Conservation (phyloP, 2,888 invertebrate species). For the Paralinhomoeus sp. region DNA sequence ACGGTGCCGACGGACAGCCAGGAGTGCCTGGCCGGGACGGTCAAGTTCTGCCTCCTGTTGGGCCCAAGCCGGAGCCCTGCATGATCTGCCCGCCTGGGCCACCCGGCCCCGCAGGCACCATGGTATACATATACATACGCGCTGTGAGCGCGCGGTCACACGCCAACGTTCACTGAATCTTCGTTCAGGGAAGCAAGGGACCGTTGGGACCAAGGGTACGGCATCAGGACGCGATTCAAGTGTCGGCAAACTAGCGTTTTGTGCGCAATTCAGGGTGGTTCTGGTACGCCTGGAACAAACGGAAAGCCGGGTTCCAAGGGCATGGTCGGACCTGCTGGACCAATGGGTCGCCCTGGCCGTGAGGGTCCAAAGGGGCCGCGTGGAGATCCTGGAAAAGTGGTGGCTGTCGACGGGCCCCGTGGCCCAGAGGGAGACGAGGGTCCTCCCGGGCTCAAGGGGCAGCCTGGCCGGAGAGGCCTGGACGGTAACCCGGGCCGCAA, state of each 20-base stretch:
- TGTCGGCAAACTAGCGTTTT: too few species aligned
- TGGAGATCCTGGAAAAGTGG: conserved; percentile 14
- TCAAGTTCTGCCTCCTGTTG: conserved; percentile 4
- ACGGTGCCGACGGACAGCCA: not conserved
- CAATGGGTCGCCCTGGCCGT: conserved; percentile 13
- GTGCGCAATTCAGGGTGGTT: conserved; percentile 10
- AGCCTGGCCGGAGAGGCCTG: conserved; percentile 11
- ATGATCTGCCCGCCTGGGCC: conserved; percentile 22
- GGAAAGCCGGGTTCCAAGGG: conserved; percentile 21
- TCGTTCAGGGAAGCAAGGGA: conserved; percentile 19
- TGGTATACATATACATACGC: too few species aligned
- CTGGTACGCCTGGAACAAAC: conserved; percentile 18
- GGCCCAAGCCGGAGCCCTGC: conserved; percentile 15
- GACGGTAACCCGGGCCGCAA: conserved; percentile 8
- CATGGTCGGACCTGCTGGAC: conserved; percentile 22
- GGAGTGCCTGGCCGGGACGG: conserved; percentile 6
- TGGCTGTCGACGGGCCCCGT: conserved; percentile 14
- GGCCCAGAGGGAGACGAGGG: conserved; percentile 13
- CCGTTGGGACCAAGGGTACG: conserved; percentile 6
- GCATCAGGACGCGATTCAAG: too few species aligned
- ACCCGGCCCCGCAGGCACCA: conserved; percentile 14
- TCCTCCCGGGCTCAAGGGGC: conserved; percentile 14
- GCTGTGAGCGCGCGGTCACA: too few species aligned
- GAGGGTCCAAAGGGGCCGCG: conserved; percentile 14
- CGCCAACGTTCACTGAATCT: too few species aligned